Percentiles rank a stretch among this genome's conserved stretches.
These are phyloP conservation scores for Cecropterus lyciades DNA, from an alignment of 1,140 invertebrate genomes.

Conservation along the genomic window DNA sequence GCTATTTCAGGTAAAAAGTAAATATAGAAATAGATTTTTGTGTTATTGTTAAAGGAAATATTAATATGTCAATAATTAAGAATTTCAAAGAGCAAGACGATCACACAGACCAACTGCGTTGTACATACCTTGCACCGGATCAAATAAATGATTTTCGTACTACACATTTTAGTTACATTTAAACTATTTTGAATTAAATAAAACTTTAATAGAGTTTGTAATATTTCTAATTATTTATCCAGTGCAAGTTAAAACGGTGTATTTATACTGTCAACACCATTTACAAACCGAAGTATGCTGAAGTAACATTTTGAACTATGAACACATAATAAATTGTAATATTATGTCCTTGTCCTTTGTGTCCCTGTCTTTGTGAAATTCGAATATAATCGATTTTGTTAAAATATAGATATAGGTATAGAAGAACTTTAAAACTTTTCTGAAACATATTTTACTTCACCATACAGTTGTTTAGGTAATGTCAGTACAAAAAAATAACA, in stretches of 20 bases:
- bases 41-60: constrained; percentile 4
- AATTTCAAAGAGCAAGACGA: constrained; percentile 28
- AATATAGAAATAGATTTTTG: not conserved
- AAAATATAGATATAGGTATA: too few relatives aligned
- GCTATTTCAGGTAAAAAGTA: too few relatives aligned
- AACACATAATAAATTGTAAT: too few relatives aligned
- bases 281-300: constrained; percentile 2
- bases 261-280: constrained; percentile 11
- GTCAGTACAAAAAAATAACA: constrained; percentile 5
- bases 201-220: too few relatives aligned
- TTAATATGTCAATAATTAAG: not conserved
- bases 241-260: constrained; percentile 41
- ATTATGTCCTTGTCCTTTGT: too few relatives aligned
- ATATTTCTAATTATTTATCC: constrained; percentile 13
- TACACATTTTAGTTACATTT: too few relatives aligned
- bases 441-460: too few relatives aligned
- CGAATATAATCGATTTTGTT: too few relatives aligned
- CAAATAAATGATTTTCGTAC: constrained; percentile 30
- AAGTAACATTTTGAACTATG: not conserved
- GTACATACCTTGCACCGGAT: constrained; percentile 55
- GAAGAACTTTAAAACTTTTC: too few relatives aligned
- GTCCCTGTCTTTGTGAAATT: too few relatives aligned
- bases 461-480: not conserved
- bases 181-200: too few relatives aligned
- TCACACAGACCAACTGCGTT: constrained; percentile 59